A percentile compares a stretch with the other conserved stretches of the same genome.
phyloP scores from a whole-genome alignment of 2,113 vertebrate genomes.

The Synodontis membranacea region DNA sequence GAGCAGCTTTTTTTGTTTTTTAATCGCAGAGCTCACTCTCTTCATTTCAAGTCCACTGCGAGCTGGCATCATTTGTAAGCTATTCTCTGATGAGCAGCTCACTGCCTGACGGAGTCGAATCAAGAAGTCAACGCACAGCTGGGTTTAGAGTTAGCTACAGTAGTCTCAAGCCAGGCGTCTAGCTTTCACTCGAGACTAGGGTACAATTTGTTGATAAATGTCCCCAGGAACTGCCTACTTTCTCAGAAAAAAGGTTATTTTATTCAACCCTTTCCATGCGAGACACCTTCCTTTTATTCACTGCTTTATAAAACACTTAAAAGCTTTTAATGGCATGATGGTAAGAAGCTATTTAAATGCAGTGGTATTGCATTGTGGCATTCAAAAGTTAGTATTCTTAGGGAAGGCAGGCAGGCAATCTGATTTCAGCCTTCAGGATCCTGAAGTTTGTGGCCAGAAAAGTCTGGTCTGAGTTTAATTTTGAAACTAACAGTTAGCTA shows the following conservation, averaged over 20 bases:
- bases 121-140: slow-evolving; percentile 4
- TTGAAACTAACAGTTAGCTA: neutral
- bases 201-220: neutral
- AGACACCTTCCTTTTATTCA: neutral
- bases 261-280: neutral
- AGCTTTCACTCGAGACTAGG: neutral
- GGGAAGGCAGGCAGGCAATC: neutral
- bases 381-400: neutral
- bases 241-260: neutral
- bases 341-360: neutral
- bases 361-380: neutral
- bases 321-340: neutral
- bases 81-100: slow-evolving; percentile 8
- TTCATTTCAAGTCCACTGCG: neutral
- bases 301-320: neutral
- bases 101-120: slow-evolving; percentile 33
- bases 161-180: neutral
- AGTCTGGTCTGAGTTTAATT: neutral
- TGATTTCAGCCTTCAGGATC: neutral
- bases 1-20: neutral
- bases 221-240: neutral
- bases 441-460: neutral
- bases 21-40: slow-evolving; percentile 36
- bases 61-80: neutral
- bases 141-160: slow-evolving; percentile 4